These are phyloP conservation scores for Alouatta palliata DNA, from an alignment of 2,113 vertebrate genomes.

Conservation along the genomic window DNA sequence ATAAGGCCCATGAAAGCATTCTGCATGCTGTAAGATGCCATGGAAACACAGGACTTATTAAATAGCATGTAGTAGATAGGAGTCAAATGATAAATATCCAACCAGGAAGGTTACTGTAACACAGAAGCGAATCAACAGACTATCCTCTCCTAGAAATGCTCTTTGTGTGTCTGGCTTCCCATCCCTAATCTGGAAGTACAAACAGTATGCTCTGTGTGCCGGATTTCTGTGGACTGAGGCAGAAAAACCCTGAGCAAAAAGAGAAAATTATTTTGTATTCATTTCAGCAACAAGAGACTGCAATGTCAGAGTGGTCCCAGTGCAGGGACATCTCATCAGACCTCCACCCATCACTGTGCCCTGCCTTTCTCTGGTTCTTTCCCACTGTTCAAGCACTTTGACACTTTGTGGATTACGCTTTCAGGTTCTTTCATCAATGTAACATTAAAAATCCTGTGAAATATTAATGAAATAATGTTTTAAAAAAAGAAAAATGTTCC, in stretches of 20 bases:
- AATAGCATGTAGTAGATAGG: neutral
- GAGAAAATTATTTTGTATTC: constrained; percentile 73
- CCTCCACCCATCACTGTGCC: constrained; percentile 46
- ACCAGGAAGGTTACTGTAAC: neutral
- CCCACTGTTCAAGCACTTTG: constrained; percentile 77
- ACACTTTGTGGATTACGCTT: constrained; percentile 83
- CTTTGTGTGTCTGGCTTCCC: neutral
- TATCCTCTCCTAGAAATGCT: neutral
- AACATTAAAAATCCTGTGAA: constrained; percentile 86
- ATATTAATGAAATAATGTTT: constrained; percentile 90
- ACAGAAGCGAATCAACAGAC: neutral
- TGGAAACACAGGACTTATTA: constrained; percentile 15
- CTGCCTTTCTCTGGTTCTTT: constrained; percentile 73
- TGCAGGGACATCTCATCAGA: constrained; percentile 61
- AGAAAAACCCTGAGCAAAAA: constrained; percentile 70
- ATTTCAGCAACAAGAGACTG: constrained; percentile 72
- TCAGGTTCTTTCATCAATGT: constrained; percentile 87
- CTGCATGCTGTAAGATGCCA: neutral
- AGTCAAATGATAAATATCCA: constrained; percentile 7
- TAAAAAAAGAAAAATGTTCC: constrained; percentile 89
- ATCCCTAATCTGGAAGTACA: neutral
- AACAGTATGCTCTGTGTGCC: neutral
- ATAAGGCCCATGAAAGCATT: neutral
- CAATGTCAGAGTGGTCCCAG: constrained; percentile 44
- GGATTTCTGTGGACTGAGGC: neutral